Evolutionary conservation across 2,113 vertebrate species (phyloP).

Genomic region (Nothoprocta pentlandii): DNA sequence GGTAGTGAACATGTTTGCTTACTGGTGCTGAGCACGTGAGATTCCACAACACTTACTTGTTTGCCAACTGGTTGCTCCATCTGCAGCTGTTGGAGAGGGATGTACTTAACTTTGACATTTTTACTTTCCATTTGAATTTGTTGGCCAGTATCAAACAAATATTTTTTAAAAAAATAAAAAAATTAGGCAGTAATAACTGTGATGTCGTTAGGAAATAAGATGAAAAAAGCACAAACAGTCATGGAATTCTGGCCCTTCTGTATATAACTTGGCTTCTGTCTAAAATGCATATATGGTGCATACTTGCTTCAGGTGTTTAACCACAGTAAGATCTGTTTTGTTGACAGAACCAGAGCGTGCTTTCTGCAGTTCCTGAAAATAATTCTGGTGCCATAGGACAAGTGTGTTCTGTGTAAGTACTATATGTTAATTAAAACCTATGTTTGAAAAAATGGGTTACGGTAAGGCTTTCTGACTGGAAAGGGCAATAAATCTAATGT

Average conservation of each 20-base stretch:
- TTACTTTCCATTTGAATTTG: neutral
- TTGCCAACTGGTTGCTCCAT: neutral
- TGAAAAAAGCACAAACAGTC: neutral
- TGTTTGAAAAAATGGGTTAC: neutral
- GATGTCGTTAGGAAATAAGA: neutral
- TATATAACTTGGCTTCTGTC: neutral
- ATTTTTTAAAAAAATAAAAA: neutral
- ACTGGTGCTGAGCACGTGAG: neutral
- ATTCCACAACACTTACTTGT: neutral
- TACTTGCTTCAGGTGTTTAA: neutral
- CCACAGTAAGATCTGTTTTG: neutral
- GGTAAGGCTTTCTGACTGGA: neutral
- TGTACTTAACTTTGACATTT: neutral
- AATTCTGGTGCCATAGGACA: neutral
- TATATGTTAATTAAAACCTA: neutral
- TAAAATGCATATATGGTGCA: neutral
- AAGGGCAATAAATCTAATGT: neutral
- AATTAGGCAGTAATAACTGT: neutral
- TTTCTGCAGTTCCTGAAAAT: constrained; percentile 19
- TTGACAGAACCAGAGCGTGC: constrained; percentile 59
- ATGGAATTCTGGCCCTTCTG: neutral
- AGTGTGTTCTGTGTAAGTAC: constrained; percentile 65
- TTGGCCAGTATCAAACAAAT: neutral
- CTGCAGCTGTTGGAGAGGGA: neutral
- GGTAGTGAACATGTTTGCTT: neutral